Base-by-base conservation (phyloP, 2,113 vertebrate genomes). In the Sceloporus undulatus region DNA sequence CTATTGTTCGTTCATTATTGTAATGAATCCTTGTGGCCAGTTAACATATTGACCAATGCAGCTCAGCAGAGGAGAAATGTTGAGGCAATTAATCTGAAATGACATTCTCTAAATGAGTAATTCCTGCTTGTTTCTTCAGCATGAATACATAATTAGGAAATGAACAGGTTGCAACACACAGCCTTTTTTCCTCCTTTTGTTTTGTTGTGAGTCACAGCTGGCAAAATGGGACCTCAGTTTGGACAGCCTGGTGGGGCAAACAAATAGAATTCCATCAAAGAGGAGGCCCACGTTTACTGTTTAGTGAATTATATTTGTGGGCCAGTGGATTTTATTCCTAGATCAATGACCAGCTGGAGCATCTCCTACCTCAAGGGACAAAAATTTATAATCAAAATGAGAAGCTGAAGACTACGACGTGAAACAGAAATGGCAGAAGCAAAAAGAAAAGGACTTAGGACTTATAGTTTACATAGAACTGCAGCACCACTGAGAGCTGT, bases 391-490 rank as follows among this genome's bases (percentile, higher is more conserved):
- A 93, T 89, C 87, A 94, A 91, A 76, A 85, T 87, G 75, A 84
- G 89, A 84, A 90, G 82, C 94, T 71, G 0, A 0, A 18, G 86
- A 92, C 90, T 90, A 78, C 0, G 0, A 71, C 52, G 80, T 86
- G 90, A 91, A 95, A 87, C 52, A 75, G 87, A 92, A 82, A 85
- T 85, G 74, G 65, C 85, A 84, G 85, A n/a, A 48, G 56, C 27
- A 70, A 68, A 81, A 87, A 0, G 7, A 14, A 34, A n/a, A 82
- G 54, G 29, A 90, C 80, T 78, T 91, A 92, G 88, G 82, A 95
- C 91, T 90, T 90, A 94, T 91, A 93, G 89, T 92, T 95, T 90
- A 91, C 79, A 82, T 82, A 94, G 85, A 87, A 94, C 59, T 52
- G 11, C 91, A 91, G 83, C 83, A 88, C 54, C 82, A 38, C 40